phyloP scores from a whole-genome alignment of 2,113 vertebrate species.

The Notarius lentiginosus region DNA sequence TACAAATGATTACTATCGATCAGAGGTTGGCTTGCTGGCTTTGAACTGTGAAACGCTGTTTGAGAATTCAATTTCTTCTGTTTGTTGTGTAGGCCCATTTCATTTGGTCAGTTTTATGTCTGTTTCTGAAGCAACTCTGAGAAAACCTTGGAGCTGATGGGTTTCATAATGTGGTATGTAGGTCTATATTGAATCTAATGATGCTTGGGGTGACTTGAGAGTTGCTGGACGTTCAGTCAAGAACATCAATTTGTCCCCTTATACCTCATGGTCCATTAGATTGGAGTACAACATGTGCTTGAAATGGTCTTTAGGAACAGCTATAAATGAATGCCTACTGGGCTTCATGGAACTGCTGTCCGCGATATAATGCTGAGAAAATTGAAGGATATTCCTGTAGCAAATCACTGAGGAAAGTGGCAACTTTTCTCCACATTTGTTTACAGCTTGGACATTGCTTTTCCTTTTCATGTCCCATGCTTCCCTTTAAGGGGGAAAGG shows the following conservation, averaged over 20 bases:
- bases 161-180: conserved; percentile 22
- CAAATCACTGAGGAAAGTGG: background rate
- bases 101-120: conserved; percentile 28
- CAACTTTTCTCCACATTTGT: conserved; percentile 15
- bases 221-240: conserved; percentile 7
- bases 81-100: conserved; percentile 21
- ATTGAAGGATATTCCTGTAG: background rate
- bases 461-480: conserved; percentile 42
- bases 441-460: conserved; percentile 34
- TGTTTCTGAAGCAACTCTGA: conserved; percentile 17
- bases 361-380: background rate
- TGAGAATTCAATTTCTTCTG: conserved; percentile 28
- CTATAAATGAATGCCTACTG: background rate
- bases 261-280: conserved; percentile 24
- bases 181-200: conserved; percentile 34
- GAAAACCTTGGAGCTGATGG: conserved; percentile 27
- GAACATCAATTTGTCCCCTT: conserved; percentile 2
- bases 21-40: conserved; percentile 6
- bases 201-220: conserved; percentile 29
- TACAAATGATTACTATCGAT: conserved; percentile 33
- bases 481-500: conserved; percentile 14
- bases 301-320: conserved; percentile 9
- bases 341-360: background rate
- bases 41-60: conserved; percentile 18
- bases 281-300: background rate